Evolutionary conservation across 2,113 vertebrate species (phyloP).

Genomic region (Syrrhaptes paradoxus): DNA sequence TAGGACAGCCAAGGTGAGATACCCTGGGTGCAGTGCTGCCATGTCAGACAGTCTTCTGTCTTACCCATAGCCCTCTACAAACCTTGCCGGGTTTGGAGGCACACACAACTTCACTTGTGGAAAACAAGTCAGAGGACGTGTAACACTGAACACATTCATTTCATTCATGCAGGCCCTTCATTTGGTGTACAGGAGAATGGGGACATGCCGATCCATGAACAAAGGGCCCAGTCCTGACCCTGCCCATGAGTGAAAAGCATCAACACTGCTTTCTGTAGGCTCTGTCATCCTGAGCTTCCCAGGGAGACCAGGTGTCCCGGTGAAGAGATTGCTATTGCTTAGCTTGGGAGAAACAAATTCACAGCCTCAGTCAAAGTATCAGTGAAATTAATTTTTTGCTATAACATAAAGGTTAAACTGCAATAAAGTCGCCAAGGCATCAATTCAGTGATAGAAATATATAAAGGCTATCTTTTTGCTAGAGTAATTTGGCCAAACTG

Average conservation of each 20-base stretch:
- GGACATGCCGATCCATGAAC: neutral
- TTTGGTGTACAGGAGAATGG: neutral
- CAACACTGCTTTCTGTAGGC: neutral
- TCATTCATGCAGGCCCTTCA: neutral
- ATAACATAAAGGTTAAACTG: conserved; percentile 45
- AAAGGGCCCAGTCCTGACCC: neutral
- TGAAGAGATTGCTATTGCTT: neutral
- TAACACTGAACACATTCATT: neutral
- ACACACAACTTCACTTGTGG: neutral
- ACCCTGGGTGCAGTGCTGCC: neutral
- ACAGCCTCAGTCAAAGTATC: neutral
- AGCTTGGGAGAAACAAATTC: neutral
- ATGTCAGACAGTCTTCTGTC: neutral
- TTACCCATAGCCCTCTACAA: neutral
- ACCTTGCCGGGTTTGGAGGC: neutral
- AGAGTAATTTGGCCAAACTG: neutral
- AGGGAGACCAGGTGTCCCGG: neutral
- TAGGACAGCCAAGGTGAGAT: neutral
- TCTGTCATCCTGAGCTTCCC: neutral
- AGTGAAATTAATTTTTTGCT: conserved; percentile 13
- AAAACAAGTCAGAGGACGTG: neutral
- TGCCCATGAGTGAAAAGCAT: neutral
- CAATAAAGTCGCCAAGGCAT: conserved; percentile 10
- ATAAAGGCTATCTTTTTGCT: conserved; percentile 12
- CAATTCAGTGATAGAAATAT: neutral